Percentiles rank a stretch among this genome's conserved stretches.
These are phyloP conservation scores for Elgaria multicarinata DNA, from an alignment of 2,113 vertebrate species.

Conservation along the genomic window DNA sequence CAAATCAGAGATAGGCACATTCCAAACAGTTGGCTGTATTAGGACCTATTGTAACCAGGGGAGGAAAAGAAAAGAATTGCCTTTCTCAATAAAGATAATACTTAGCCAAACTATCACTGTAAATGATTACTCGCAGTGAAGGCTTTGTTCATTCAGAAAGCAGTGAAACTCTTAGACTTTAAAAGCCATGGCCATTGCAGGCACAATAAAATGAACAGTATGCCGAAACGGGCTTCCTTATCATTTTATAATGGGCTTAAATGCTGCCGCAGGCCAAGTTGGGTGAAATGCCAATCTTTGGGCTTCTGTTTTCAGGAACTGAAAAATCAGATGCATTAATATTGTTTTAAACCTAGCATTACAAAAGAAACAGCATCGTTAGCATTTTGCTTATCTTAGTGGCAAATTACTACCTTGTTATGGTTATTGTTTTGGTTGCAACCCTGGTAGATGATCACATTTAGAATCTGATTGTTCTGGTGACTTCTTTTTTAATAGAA, in stretches of 20 bases:
- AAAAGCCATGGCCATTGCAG: accelerated
- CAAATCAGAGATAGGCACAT: not conserved
- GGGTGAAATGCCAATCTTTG: accelerated
- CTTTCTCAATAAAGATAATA: not conserved
- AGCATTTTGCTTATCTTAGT: not conserved
- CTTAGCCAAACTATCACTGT: conserved; percentile 11
- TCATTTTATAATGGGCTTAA: not conserved
- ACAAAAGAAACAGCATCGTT: not conserved
- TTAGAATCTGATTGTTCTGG: not conserved
- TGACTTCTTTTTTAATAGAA: not conserved
- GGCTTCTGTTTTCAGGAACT: not conserved
- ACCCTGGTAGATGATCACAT: not conserved
- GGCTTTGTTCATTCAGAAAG: not conserved
- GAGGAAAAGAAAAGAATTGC: accelerated
- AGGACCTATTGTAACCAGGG: not conserved
- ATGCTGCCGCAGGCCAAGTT: not conserved
- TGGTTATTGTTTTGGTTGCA: not conserved
- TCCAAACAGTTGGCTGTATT: not conserved
- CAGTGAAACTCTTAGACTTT: not conserved
- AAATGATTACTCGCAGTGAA: not conserved
- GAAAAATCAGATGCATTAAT: not conserved
- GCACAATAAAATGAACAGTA: not conserved
- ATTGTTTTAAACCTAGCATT: not conserved
- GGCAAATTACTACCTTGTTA: not conserved
- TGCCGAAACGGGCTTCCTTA: accelerated